Percentiles rank a stretch among this genome's conserved stretches.
Conservation (phyloP, 2,113 vertebrate genomes). For the Numenius arquata region DNA sequence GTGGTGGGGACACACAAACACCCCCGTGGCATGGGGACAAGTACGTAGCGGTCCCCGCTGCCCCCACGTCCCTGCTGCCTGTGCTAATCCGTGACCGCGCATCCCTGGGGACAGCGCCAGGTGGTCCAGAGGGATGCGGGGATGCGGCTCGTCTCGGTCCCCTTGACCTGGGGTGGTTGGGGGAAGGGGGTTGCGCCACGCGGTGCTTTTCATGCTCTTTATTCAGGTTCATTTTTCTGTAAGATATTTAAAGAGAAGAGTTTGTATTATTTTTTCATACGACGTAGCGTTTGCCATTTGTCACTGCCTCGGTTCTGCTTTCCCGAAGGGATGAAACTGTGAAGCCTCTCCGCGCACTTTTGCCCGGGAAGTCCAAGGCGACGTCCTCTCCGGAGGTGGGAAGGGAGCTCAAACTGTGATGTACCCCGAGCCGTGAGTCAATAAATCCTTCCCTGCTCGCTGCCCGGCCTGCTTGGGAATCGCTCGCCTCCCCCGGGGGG, state of each 20-base stretch:
- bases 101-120: background rate
- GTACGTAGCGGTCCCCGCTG: background rate
- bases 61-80: background rate
- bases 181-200: background rate
- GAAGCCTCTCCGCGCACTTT: conserved; percentile 76
- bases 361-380: conserved; percentile 63
- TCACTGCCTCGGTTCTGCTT: conserved; percentile 79
- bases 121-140: background rate
- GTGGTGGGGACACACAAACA: background rate
- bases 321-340: conserved; percentile 76
- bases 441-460: conserved; percentile 66
- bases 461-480: conserved; percentile 39
- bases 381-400: conserved; percentile 36
- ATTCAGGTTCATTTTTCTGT: conserved; percentile 79
- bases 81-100: fast-evolving
- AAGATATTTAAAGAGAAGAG: conserved; percentile 82
- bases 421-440: conserved; percentile 57
- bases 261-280: conserved; percentile 83
- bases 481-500: background rate
- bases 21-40: background rate
- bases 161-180: background rate
- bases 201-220: conserved; percentile 44
- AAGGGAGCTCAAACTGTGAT: conserved; percentile 64
- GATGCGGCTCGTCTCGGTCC: background rate
- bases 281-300: conserved; percentile 66